phyloP scores from a whole-genome alignment of 64 coral and sea anemone species.

The Stichodactyla helianthus region DNA sequence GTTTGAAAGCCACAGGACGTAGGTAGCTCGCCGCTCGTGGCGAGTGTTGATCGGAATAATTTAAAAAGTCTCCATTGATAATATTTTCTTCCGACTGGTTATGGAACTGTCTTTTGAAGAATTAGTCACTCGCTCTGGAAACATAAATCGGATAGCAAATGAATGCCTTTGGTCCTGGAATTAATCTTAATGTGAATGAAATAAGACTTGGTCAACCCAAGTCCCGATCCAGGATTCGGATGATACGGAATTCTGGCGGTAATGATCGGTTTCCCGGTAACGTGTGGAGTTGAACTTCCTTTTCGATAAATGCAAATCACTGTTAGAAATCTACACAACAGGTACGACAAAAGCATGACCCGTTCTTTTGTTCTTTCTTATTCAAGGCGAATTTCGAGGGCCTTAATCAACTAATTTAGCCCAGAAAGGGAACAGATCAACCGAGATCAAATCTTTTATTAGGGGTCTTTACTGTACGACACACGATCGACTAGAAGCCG shows the following conservation, averaged over 20 bases:
- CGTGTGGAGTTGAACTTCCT: not conserved
- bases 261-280: slow-evolving; percentile 27
- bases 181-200: not conserved
- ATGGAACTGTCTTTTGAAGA: not conserved
- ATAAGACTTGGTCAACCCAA: not conserved
- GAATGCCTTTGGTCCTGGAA: not conserved
- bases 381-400: not conserved
- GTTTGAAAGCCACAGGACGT: not conserved
- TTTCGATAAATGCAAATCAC: not conserved
- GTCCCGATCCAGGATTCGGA: slow-evolving; percentile 4
- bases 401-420: slow-evolving; percentile 9
- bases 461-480: not conserved
- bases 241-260: not conserved
- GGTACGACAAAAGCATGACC: slow-evolving; percentile 20
- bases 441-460: slow-evolving; percentile 7
- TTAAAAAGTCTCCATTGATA: not conserved
- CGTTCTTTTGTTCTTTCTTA: slow-evolving; percentile 28
- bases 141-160: not conserved
- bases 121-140: not conserved
- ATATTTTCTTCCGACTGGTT: slow-evolving; percentile 8
- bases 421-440: not conserved
- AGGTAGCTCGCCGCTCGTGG: not conserved
- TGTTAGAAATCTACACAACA: slow-evolving; percentile 1
- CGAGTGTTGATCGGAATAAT: not conserved
- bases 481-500: not conserved